Percentiles rank a stretch among this genome's conserved stretches.
Evolutionary conservation across 2,888 invertebrate genomes (phyloP).

Genomic region (Coelinius sp.): DNA sequence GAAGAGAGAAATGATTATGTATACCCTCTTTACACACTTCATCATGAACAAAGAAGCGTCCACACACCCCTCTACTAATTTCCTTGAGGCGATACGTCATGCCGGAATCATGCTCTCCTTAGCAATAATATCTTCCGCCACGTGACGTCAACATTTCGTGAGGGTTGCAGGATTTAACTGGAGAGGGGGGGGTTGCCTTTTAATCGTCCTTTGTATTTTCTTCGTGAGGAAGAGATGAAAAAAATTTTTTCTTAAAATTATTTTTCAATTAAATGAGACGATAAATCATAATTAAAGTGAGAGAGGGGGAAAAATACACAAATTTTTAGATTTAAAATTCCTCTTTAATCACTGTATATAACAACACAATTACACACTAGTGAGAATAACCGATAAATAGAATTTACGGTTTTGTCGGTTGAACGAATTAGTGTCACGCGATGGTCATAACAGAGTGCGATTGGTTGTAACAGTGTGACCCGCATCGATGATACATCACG

Average conservation of each 20-base stretch:
- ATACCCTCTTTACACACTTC: constrained; percentile 11
- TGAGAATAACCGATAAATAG: background rate
- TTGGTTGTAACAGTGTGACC: constrained; percentile 23
- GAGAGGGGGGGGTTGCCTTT: constrained; percentile 5
- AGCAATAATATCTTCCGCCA: constrained; percentile 35
- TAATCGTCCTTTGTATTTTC: constrained; percentile 34
- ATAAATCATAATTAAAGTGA: too few relatives aligned
- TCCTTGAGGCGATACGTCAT: constrained; percentile 31
- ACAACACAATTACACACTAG: background rate
- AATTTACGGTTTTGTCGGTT: background rate
- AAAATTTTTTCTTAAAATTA: too few relatives aligned
- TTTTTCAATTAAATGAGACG: too few relatives aligned
- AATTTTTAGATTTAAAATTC: background rate
- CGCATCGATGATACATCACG: constrained; percentile 18
- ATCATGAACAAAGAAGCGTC: constrained; percentile 9
- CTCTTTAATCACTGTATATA: background rate
- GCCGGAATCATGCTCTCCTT: constrained; percentile 30
- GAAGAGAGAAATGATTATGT: constrained; percentile 19
- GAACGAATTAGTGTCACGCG: constrained; percentile 12
- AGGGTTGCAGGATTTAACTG: constrained; percentile 18
- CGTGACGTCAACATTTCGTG: constrained; percentile 23
- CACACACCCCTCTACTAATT: constrained; percentile 17
- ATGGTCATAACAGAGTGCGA: constrained; percentile 10
- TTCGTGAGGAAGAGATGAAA: too few relatives aligned
- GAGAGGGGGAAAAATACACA: too few relatives aligned